Evolutionary conservation across 2,113 vertebrate genomes (phyloP).

Genomic region (Catharus bicknelli): DNA sequence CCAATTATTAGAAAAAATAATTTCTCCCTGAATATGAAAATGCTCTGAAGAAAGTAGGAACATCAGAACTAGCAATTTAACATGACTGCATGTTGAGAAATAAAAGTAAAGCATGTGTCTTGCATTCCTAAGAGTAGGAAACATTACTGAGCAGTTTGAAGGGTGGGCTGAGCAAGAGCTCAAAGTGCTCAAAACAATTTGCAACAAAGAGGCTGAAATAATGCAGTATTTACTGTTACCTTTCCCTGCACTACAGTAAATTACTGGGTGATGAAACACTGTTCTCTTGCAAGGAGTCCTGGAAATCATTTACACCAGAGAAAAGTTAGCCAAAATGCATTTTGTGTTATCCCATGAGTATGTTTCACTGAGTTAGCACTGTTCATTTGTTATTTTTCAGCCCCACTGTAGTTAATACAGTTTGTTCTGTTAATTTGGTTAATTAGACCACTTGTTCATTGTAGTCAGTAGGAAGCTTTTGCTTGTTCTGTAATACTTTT

Average conservation of each 20-base stretch:
- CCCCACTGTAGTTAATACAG: neutral
- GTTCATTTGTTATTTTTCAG: neutral
- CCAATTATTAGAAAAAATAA: neutral
- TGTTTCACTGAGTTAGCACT: neutral
- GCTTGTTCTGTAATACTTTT: neutral
- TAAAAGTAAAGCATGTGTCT: neutral
- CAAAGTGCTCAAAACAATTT: neutral
- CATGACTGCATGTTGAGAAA: neutral
- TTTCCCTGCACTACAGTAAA: neutral
- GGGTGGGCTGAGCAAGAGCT: neutral
- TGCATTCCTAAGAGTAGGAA: neutral
- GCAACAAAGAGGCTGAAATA: neutral
- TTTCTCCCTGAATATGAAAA: constrained; percentile 12
- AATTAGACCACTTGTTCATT: neutral
- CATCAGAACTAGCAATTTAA: neutral
- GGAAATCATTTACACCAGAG: neutral
- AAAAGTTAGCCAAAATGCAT: neutral
- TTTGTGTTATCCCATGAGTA: neutral
- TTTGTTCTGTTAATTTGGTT: neutral
- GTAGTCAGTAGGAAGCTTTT: neutral
- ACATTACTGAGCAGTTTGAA: neutral
- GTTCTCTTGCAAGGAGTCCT: neutral
- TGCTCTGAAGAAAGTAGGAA: neutral
- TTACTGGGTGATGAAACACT: neutral
- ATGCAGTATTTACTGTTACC: neutral